Conservation (phyloP, 1,140 invertebrate genomes). For the Orussus abietinus region DNA sequence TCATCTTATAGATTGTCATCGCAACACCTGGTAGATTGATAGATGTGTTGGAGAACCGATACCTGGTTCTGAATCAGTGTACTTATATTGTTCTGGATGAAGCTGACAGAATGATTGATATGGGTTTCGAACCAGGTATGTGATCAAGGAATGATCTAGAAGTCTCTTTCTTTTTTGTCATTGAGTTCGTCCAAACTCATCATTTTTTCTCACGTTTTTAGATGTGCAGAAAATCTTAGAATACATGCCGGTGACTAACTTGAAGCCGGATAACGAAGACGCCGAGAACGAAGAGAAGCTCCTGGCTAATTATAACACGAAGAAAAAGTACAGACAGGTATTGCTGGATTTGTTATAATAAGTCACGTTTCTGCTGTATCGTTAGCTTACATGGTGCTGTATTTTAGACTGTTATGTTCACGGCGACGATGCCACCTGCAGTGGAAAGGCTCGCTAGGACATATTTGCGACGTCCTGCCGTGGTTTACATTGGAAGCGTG, state of each 20-base stretch:
- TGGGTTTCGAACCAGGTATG: conserved; percentile 92
- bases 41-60: conserved; percentile 97
- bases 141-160: conserved; percentile 10
- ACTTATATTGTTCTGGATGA: conserved; percentile 91
- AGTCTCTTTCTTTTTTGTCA: no score
- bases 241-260: conserved; percentile 97
- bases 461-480: conserved; percentile 91
- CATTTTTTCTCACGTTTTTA: conserved; percentile 17
- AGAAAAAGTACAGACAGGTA: conserved; percentile 94
- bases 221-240: conserved; percentile 98
- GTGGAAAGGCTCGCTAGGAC: conserved; percentile 94
- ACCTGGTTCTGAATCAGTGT: conserved; percentile 94
- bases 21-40: conserved; percentile 99
- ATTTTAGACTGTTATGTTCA: conserved; percentile 97
- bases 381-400: neutral
- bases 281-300: conserved; percentile 93
- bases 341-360: conserved; percentile 12
- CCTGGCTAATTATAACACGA: conserved; percentile 92
- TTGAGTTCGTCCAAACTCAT: no score
- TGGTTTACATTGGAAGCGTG: conserved; percentile 98
- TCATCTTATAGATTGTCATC: conserved; percentile 83
- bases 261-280: conserved; percentile 97
- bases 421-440: conserved; percentile 98
- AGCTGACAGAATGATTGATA: conserved; percentile 99
- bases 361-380: conserved; percentile 2